A percentile compares a stretch with the other conserved stretches of the same genome.
phyloP scores from a whole-genome alignment of 2,797 vertebrate species.

The Neosilurus hyrtlii region DNA sequence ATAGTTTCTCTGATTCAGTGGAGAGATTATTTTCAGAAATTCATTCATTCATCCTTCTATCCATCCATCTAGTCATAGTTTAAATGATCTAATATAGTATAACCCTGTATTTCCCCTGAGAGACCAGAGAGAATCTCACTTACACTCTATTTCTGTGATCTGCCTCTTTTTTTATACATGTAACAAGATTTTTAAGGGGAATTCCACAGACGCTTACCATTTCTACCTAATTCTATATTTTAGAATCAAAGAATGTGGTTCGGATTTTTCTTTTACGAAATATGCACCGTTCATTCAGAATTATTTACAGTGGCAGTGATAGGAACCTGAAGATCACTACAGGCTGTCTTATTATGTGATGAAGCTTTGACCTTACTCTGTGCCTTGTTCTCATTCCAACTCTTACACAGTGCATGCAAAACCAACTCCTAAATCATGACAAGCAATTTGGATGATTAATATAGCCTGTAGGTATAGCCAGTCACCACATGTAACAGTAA shows the following conservation, averaged over 20 bases:
- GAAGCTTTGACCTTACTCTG: not conserved
- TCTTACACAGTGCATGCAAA: not conserved
- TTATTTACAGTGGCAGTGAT: not conserved
- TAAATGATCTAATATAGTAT: constrained; percentile 25
- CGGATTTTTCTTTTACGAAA: not conserved
- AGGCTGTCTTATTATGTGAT: not conserved
- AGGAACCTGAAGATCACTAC: not conserved
- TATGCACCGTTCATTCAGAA: not conserved
- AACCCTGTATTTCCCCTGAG: constrained; percentile 38
- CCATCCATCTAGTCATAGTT: not conserved
- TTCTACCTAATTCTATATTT: not conserved
- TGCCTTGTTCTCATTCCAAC: not conserved
- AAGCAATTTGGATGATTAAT: not conserved
- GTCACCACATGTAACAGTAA: not conserved
- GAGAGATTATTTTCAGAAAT: constrained; percentile 25
- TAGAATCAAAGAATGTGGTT: not conserved
- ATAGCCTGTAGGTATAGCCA: not conserved
- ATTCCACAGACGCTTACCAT: constrained; percentile 14
- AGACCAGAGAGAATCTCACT: constrained; percentile 29
- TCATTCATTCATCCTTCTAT: constrained; percentile 5
- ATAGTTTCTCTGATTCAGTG: constrained; percentile 25
- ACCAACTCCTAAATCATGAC: not conserved
- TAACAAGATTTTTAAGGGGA: constrained; percentile 18
- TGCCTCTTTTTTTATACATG: not conserved
- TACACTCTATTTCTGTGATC: constrained; percentile 1